phyloP scores from a whole-genome alignment of 2,888 invertebrate species.

The Tachina lurida region DNA sequence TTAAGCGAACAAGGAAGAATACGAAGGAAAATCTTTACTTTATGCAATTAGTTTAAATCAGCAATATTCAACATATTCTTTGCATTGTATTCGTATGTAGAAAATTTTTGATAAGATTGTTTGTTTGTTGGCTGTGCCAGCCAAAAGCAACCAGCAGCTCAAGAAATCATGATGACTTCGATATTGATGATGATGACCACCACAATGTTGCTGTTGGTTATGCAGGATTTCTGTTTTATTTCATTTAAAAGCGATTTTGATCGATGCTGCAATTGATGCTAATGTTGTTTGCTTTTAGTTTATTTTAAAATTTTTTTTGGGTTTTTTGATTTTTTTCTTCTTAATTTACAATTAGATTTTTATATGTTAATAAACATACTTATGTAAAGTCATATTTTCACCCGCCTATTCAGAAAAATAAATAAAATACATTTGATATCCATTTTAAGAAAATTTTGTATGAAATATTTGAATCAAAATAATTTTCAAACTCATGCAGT shows the following conservation, averaged over 20 bases:
- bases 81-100: constrained; percentile 12
- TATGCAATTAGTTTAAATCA: constrained; percentile 55
- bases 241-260: constrained; percentile 61
- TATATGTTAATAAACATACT: constrained; percentile 41
- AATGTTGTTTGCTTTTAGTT: constrained; percentile 46
- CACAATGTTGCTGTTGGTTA: constrained; percentile 21
- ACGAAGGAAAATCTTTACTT: constrained; percentile 15
- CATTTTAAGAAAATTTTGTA: too few species aligned
- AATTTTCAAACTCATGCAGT: too few species aligned
- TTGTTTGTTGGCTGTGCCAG: constrained; percentile 10
- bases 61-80: constrained; percentile 26
- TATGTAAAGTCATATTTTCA: neutral
- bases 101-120: constrained; percentile 42
- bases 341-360: constrained; percentile 54
- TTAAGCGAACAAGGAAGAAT: constrained; percentile 13
- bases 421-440: too few species aligned
- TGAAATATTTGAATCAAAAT: too few species aligned
- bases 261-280: constrained; percentile 68
- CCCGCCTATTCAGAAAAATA: too few species aligned
- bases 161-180: constrained; percentile 34
- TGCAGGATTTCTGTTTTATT: constrained; percentile 58
- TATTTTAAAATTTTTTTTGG: constrained; percentile 9
- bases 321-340: constrained; percentile 6
- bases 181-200: constrained; percentile 21
- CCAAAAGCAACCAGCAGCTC: constrained; percentile 10